phyloP scores from a whole-genome alignment of 2,113 vertebrate species.

The Isichthys henryi region DNA sequence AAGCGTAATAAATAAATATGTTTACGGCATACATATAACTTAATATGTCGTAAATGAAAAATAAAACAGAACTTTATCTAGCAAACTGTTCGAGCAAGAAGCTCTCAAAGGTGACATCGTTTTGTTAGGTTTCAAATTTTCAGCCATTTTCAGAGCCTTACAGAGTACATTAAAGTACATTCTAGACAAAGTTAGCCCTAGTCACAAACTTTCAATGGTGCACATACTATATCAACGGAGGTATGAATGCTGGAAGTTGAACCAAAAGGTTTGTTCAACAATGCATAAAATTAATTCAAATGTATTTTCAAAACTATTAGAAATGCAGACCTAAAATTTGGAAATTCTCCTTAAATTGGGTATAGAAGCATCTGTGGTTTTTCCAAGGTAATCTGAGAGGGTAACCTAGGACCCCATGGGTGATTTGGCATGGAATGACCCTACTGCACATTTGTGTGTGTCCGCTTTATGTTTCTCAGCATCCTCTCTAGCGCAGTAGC shows the following conservation, averaged over 20 bases:
- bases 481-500: not conserved
- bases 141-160: not conserved
- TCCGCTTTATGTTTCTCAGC: not conserved
- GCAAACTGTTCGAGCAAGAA: not conserved
- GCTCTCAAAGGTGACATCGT: not conserved
- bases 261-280: not conserved
- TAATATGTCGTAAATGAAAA: not conserved
- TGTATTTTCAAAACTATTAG: not conserved
- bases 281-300: not conserved
- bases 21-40: not conserved
- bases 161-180: not conserved
- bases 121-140: not conserved
- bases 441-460: not conserved
- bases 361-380: not conserved
- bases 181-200: not conserved
- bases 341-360: not conserved
- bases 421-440: not conserved
- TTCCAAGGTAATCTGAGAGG: not conserved
- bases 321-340: not conserved
- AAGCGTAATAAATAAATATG: not conserved
- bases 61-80: not conserved
- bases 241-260: not conserved
- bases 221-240: not conserved
- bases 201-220: not conserved
- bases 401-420: not conserved